Evolutionary conservation across 2,113 vertebrate species (phyloP).

Genomic region (Anser brachyrhynchus): DNA sequence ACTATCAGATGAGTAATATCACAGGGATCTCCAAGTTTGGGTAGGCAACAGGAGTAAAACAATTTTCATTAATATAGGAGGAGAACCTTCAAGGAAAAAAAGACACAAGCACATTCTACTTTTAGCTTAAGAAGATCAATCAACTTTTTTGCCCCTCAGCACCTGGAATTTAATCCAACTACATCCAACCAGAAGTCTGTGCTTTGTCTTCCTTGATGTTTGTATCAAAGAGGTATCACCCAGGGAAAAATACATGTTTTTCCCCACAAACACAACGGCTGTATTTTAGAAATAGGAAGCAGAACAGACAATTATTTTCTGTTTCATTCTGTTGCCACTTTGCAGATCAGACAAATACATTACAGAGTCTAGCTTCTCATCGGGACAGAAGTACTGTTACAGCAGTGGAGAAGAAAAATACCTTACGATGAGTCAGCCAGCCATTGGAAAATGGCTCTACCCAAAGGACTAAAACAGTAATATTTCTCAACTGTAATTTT

Average conservation of each 20-base stretch:
- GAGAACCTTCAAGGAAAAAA: neutral
- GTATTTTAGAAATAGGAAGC: neutral
- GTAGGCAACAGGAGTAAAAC: neutral
- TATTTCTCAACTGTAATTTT: neutral
- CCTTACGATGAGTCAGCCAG: neutral
- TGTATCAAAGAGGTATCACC: neutral
- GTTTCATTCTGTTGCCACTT: neutral
- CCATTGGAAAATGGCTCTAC: neutral
- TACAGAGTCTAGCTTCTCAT: neutral
- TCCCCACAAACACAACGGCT: neutral
- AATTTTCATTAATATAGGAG: neutral
- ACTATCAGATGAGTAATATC: neutral
- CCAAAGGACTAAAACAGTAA: neutral
- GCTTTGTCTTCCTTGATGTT: neutral
- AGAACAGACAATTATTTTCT: neutral
- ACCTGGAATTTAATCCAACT: neutral
- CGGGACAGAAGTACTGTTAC: neutral
- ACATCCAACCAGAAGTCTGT: neutral
- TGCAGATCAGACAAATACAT: neutral
- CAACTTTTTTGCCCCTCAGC: neutral
- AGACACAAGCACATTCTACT: neutral
- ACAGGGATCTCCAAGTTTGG: neutral
- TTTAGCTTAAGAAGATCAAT: neutral
- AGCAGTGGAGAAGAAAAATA: neutral
- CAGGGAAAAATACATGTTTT: fast-evolving